Percentiles rank a stretch among this genome's conserved stretches.
phyloP scores from a whole-genome alignment of 2,888 invertebrate genomes.

The Adelphocoris suturalis region DNA sequence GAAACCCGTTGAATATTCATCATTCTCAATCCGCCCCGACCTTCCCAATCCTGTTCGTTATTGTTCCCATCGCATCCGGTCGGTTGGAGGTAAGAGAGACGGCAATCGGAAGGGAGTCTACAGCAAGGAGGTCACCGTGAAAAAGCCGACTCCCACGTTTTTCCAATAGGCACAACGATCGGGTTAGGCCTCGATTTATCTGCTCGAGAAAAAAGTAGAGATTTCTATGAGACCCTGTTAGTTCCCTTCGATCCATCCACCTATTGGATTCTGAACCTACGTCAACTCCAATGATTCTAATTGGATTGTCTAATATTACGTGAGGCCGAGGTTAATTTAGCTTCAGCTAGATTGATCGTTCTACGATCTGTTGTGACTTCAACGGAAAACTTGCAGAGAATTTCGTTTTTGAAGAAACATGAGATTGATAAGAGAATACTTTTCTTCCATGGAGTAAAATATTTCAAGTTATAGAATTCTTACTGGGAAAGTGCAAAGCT shows the following conservation, averaged over 20 bases:
- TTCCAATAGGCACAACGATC: slow-evolving; percentile 23
- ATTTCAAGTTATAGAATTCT: too few species aligned
- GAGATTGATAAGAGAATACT: too few species aligned
- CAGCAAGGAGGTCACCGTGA: slow-evolving; percentile 10
- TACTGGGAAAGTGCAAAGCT: too few species aligned
- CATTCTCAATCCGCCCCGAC: background rate
- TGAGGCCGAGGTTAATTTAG: too few species aligned
- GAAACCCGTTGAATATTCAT: too few species aligned
- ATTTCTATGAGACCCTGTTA: background rate
- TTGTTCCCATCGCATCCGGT: background rate
- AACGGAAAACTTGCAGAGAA: too few species aligned
- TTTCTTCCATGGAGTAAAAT: too few species aligned
- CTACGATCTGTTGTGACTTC: too few species aligned
- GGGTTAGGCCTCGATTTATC: background rate
- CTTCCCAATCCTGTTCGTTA: background rate
- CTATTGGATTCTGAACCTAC: background rate
- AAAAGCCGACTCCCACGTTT: background rate
- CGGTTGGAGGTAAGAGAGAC: background rate
- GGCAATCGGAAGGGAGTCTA: background rate
- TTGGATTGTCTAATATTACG: background rate
- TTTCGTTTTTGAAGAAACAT: too few species aligned
- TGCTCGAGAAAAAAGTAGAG: background rate
- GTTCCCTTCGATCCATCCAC: background rate
- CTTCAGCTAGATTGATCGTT: too few species aligned
- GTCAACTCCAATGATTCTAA: slow-evolving; percentile 6